Evolutionary conservation across 2,888 invertebrate species (phyloP).

Genomic region (Gymnocheta viridis): DNA sequence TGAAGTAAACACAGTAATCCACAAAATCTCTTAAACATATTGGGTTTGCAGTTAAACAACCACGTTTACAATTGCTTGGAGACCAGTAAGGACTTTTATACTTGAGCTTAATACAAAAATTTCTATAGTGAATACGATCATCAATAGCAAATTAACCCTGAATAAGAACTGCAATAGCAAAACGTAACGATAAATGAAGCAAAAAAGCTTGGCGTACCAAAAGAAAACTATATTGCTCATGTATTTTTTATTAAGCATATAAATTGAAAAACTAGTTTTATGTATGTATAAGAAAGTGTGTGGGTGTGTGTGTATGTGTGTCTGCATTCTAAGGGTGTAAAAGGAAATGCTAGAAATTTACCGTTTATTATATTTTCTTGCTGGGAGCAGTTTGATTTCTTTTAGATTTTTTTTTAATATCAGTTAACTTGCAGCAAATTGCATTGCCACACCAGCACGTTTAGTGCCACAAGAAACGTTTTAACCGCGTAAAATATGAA

Average conservation of each 20-base stretch:
- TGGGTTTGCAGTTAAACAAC: not conserved
- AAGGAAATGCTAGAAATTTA: slow-evolving; percentile 53
- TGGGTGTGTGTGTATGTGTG: not conserved
- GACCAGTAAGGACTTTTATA: slow-evolving; percentile 5
- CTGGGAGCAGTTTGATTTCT: slow-evolving; percentile 32
- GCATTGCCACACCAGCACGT: slow-evolving; percentile 65
- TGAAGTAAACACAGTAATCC: not conserved
- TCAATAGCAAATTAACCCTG: slow-evolving; percentile 64
- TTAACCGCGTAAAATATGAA: slow-evolving; percentile 34
- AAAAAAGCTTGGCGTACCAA: slow-evolving; percentile 6
- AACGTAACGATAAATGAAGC: not conserved
- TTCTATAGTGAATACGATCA: slow-evolving; percentile 52
- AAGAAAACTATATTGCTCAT: slow-evolving; percentile 17
- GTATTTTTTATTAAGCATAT: slow-evolving; percentile 30
- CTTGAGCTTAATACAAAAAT: slow-evolving; percentile 13
- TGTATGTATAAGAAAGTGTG: not conserved
- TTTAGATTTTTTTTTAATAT: not conserved
- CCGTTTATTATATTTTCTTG: slow-evolving; percentile 55
- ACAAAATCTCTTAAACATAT: not conserved
- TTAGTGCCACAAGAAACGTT: slow-evolving; percentile 44
- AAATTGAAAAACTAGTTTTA: not conserved
- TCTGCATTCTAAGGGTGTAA: not conserved
- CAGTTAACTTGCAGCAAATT: slow-evolving; percentile 56
- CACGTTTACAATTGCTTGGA: slow-evolving; percentile 6
- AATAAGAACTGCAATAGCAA: slow-evolving; percentile 20